A percentile compares a stretch with the other conserved stretches of the same genome.
These are phyloP conservation scores for Hemaris fuciformis DNA, from an alignment of 2,888 invertebrate species.

Conservation along the genomic window DNA sequence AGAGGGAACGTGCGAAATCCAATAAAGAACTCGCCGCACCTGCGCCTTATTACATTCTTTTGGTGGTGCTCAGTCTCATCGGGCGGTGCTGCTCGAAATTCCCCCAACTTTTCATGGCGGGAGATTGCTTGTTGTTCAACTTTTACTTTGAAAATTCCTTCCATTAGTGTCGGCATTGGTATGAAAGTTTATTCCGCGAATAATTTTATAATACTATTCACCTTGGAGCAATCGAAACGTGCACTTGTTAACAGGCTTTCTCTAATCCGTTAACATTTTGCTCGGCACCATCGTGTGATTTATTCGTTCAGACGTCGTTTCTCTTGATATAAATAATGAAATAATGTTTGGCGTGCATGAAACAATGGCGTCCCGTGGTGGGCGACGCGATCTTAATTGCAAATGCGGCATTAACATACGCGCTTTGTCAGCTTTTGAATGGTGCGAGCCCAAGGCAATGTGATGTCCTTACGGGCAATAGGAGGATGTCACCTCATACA, in stretches of 20 bases:
- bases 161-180: constrained; percentile 69
- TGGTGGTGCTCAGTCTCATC: constrained; percentile 67
- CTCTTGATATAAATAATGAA: constrained; percentile 15
- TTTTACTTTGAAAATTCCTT: constrained; percentile 74
- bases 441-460: constrained; percentile 64
- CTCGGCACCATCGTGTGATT: background rate
- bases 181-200: constrained; percentile 55
- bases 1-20: constrained; percentile 77
- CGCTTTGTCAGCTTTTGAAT: constrained; percentile 73
- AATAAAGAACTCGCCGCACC: constrained; percentile 79
- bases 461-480: constrained; percentile 55
- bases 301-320: constrained; percentile 7
- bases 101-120: constrained; percentile 68
- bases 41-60: constrained; percentile 80
- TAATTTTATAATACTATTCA: constrained; percentile 54
- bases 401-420: constrained; percentile 76
- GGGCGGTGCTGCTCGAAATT: constrained; percentile 58
- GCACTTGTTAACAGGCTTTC: constrained; percentile 40
- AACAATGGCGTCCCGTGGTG: constrained; percentile 73
- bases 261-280: constrained; percentile 13
- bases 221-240: constrained; percentile 12
- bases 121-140: constrained; percentile 74
- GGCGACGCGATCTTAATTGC: constrained; percentile 75
- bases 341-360: constrained; percentile 31
- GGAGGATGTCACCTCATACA: constrained; percentile 39